Evolutionary conservation across 1,140 invertebrate species (phyloP), one percentile per base, ranked within the genome.

Genomic region (Asbolus verrucosus): DNA sequence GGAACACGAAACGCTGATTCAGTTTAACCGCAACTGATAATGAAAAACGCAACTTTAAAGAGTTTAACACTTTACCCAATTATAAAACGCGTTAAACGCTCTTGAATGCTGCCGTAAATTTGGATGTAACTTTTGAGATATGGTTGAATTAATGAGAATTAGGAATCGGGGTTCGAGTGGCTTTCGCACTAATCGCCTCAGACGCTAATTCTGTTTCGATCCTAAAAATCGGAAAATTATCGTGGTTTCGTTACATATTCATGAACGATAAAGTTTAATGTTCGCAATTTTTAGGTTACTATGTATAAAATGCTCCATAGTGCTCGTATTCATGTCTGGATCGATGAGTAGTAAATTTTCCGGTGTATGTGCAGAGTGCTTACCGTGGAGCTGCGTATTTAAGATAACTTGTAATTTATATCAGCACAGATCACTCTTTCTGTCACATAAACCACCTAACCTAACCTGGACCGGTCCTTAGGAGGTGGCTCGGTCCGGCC

Each of bases 401-500:
- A 63, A 63, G 61, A 63, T 63, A 63, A 63, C 9, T 43, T 38
- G 39, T 63, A 63, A 63, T 63, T 63, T 63, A 63, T 63, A 63
- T 63, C 61, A 36, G 2, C 13, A 38, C 19, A 61, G 61, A 63
- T 63, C 39, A 63, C 21, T 63, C 61, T 63, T 63, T 9, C 61
- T 63, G 61, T 63, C 61, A 63, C 61, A 63, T 63, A 63, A 63
- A 63, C 31, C 61, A 63, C 36, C 33, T 21, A 63, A 43, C 21
- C 21, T 54, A 54, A 54, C 46, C 19, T 54, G 46, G 11, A 54
- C 13, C 41, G 14, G 46, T 54, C 46, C 46, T 63, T 63, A 31
- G 61, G 33, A 38, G 61, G 61, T 63, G 36, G 30, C 8, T 39
- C n/a, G 31, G 61, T 63, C 61, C 61, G 15, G 61, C 61, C 19